phyloP scores from a whole-genome alignment of 2,888 invertebrate species.

The Acanthococcus lagerstroemiae region DNA sequence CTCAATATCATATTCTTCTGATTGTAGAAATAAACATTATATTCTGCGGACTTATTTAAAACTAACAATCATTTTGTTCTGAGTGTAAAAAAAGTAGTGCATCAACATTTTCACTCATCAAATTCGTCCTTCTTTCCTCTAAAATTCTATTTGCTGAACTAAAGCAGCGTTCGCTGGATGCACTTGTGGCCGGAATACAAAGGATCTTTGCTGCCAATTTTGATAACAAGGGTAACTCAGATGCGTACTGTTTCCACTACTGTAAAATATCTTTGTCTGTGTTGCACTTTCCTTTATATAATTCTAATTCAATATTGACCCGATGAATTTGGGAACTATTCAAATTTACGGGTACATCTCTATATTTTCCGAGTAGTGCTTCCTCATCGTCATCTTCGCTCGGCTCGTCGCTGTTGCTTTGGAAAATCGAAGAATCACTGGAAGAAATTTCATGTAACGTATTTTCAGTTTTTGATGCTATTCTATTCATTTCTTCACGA shows the following conservation, averaged over 20 bases:
- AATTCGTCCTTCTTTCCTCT: not conserved
- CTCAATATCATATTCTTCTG: too few relatives aligned
- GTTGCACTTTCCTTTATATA: not conserved
- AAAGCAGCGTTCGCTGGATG: not conserved
- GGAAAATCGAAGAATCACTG: too few relatives aligned
- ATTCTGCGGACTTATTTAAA: not conserved
- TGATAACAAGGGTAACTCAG: not conserved
- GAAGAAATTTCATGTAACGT: not conserved
- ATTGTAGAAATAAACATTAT: not conserved
- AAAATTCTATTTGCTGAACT: not conserved
- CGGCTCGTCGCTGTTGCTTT: too few relatives aligned
- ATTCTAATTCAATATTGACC: not conserved
- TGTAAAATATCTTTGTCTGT: not conserved
- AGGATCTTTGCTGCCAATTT: not conserved
- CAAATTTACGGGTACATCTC: too few relatives aligned
- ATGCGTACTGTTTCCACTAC: not conserved
- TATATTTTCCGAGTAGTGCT: too few relatives aligned
- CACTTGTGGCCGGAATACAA: not conserved
- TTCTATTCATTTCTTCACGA: not conserved
- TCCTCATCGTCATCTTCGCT: too few relatives aligned
- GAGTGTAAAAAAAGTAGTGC: not conserved
- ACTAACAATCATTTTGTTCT: not conserved
- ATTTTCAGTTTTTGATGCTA: not conserved
- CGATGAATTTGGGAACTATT: too few relatives aligned
- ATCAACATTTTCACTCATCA: not conserved